Base-by-base conservation (phyloP, 2,888 invertebrate genomes). In the Carcina quercana region DNA sequence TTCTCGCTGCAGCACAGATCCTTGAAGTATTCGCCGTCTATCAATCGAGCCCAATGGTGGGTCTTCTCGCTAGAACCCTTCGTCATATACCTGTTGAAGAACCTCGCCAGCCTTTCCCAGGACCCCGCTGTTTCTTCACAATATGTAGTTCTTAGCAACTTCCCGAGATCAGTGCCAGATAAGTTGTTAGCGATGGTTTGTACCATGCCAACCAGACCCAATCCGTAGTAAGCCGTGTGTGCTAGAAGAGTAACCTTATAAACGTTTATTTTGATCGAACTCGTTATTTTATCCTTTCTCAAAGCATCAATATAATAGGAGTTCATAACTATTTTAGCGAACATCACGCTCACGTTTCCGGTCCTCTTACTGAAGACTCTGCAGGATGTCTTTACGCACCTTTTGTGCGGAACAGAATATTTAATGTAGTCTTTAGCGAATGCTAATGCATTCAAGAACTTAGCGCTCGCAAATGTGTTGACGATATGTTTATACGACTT, bases 301-400 rank as follows among this genome's bases (percentile, higher is more conserved):
- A 24, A 5, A 8, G 3, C 4, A 13, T 38, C 28, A 10, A 39
- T 24, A 12, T 35, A 13, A 25, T 36, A 32, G 5, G 45, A 35
- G 19, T 39, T 37, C 6, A 45, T 19, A n/a, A 47, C 40, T 25
- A 51, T 25, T 30, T 47, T 51, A 7, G 49, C 51, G 27, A 47
- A 51, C 45, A 51, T 45, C 13, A 43, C 31, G 10, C 32, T 32
- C n/a, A 33, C 34, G 5, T 36, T 34, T 1, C 21, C 25, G 14
- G 39, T 40, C 4, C 20, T 13, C 21, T 31, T 42, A 5, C 32
- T 34, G n/a, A 49, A 43, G 1, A 30, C 33, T 35, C 37, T 42
- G 27, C 37, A 42, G 11, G 38, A 34, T 26, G 39, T 45, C 24
- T 37, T 43, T 3, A 51, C 6, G 21, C 45, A 45, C 11, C 29